Evolutionary conservation across 1,140 invertebrate genomes (phyloP), one percentile per base, ranked within the genome.

Genomic region (Dreissena rostriformis): DNA sequence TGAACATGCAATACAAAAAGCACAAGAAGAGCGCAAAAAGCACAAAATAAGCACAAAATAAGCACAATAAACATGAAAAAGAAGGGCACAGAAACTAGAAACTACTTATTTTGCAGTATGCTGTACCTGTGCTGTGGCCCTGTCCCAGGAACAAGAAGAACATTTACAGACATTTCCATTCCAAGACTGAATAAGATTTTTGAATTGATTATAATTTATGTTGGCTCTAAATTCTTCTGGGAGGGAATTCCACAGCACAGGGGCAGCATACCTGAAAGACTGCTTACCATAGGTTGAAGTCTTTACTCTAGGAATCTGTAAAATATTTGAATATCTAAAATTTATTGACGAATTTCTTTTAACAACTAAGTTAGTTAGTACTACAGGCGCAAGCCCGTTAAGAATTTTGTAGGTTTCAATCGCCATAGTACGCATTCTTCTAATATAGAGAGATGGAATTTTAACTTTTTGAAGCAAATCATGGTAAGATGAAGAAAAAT

Each of bases 261-360:
- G 71, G 39, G 71, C 71, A 53, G 71, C 49, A 73, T 53, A 73
- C 7, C 71, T 11, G 15, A 73, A 73, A 22, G 71, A 53, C 14
- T 52, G 17, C 71, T 53, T 73, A 73, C 51, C n/a, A 15, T 53
- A 73, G 28, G 51, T 73, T 19, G 70, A 28, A 49, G 70, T 72
- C 4, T 72, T 72, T 29, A 72, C 49, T 39, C 28, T 15, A 12
- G 28, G 28, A 29, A 72, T 39, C 70, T 72, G 22, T 39, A 73
- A 24, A 53, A 39, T 39, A 39, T 39, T 39, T 39, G 39, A 39
- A 73, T 73, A 73, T 73, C 51, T 73, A 39, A 73, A 73, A 19
- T n/a, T 19, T 14, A 39, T 39, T 53, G 14, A 53, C 11, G 71
- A 53, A 53, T 53, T 49, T 19, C 22, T 73, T 73, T 73, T 73